Evolutionary conservation across 2,797 vertebrate species (phyloP).

Genomic region (Netta rufina): DNA sequence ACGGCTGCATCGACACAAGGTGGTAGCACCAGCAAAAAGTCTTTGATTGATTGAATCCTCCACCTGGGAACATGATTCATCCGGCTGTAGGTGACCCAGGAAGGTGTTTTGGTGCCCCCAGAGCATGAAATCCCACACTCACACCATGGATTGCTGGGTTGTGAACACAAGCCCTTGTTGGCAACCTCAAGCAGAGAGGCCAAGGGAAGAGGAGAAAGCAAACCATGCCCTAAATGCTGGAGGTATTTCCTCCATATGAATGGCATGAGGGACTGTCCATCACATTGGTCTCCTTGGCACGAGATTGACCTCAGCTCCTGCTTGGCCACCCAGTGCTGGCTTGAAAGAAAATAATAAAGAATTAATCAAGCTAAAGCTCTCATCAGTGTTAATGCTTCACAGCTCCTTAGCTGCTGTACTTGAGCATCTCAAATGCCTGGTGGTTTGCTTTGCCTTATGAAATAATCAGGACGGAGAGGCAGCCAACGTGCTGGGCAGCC

Average conservation of each 20-base stretch:
- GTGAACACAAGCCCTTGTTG: neutral
- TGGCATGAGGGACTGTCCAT: neutral
- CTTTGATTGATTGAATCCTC: neutral
- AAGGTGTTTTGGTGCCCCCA: neutral
- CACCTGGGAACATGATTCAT: neutral
- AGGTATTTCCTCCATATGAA: neutral
- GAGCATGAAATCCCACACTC: neutral
- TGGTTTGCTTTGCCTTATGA: neutral
- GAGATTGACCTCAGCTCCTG: neutral
- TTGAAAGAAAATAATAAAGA: constrained; percentile 53
- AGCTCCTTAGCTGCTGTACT: neutral
- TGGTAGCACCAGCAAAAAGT: neutral
- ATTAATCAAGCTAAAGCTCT: constrained; percentile 55
- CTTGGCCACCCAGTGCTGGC: neutral
- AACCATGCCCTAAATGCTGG: accelerated
- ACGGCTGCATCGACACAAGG: neutral
- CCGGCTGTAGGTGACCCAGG: neutral
- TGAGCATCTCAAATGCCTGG: neutral
- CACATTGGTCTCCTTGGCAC: neutral
- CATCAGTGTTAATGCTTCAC: constrained; percentile 50
- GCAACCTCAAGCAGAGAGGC: neutral
- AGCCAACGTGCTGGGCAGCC: neutral
- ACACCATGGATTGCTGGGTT: neutral
- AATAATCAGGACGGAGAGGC: constrained; percentile 36
- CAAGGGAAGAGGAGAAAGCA: neutral